phyloP scores from a whole-genome alignment of 1,140 invertebrate species.

The Ceratoteleas bidentatus region DNA sequence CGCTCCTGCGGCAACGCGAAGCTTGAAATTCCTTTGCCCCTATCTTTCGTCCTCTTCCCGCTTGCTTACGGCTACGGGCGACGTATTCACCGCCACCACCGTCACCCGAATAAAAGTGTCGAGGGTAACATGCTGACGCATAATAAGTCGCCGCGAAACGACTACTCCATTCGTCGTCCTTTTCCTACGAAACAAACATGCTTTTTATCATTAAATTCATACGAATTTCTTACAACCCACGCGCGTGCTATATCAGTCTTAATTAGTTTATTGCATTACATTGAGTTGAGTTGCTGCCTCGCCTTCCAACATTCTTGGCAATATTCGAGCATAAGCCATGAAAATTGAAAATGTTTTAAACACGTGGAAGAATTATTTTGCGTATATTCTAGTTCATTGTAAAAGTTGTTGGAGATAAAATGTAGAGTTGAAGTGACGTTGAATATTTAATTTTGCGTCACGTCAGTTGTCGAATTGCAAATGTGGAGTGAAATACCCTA shows the following conservation, averaged over 20 bases:
- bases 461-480: too few species aligned
- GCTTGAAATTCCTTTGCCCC: too few species aligned
- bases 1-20: conserved; percentile 69
- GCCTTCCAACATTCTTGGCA: background rate
- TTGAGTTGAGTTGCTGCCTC: conserved; percentile 21
- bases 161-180: conserved; percentile 61
- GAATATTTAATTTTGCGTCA: too few species aligned
- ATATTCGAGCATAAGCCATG: background rate
- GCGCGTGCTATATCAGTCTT: conserved; percentile 30
- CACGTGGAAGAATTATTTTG: too few species aligned
- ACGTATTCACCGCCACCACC: conserved; percentile 47
- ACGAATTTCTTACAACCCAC: conserved; percentile 37
- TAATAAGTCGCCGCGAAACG: conserved; percentile 67
- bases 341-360: too few species aligned
- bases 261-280: conserved; percentile 29
- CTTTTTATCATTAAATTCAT: conserved; percentile 62
- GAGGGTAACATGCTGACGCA: conserved; percentile 73
- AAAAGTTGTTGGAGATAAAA: too few species aligned
- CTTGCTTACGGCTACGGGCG: conserved; percentile 62
- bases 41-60: too few species aligned
- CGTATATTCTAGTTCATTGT: too few species aligned
- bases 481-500: too few species aligned
- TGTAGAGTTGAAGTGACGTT: too few species aligned
- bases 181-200: conserved; percentile 59
- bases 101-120: conserved; percentile 73